A percentile compares a stretch with the other conserved stretches of the same genome.
These are phyloP conservation scores for Panurus biarmicus DNA, from an alignment of 2,113 vertebrate genomes.

Conservation along the genomic window DNA sequence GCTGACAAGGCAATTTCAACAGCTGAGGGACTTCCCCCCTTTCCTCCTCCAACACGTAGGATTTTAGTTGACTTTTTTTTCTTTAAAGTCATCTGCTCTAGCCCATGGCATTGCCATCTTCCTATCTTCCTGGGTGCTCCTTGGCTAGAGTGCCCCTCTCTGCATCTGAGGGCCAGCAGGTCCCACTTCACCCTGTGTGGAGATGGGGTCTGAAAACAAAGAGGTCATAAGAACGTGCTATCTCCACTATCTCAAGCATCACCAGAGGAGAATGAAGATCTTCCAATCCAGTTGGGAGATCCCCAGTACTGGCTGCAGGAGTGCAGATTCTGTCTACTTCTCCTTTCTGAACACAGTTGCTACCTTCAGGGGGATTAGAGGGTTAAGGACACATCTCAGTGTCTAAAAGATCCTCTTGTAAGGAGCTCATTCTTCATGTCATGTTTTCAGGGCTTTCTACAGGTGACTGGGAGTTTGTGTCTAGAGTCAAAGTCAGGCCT, in stretches of 20 bases:
- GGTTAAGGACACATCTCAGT: neutral
- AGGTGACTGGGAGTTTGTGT: neutral
- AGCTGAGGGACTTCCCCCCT: constrained; percentile 34
- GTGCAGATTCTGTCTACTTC: neutral
- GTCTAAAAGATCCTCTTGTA: neutral
- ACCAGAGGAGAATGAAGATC: neutral
- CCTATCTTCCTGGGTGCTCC: neutral
- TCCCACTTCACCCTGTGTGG: neutral
- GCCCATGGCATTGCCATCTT: neutral
- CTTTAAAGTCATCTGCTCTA: neutral
- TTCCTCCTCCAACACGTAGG: neutral
- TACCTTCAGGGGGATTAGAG: neutral
- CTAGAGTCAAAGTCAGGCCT: neutral
- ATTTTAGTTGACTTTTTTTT: neutral
- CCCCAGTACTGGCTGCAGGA: accelerated
- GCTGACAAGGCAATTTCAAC: constrained; percentile 51
- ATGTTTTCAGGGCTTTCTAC: neutral
- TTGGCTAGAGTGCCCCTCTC: neutral
- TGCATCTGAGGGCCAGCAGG: neutral
- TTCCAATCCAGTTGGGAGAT: neutral
- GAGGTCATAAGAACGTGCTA: neutral
- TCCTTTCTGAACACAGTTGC: neutral
- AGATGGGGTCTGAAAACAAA: neutral
- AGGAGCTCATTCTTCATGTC: neutral
- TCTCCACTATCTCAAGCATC: neutral